These are phyloP conservation scores for Haplochromis vanheusdeni DNA, from an alignment of 2,113 vertebrate genomes.

Conservation along the genomic window DNA sequence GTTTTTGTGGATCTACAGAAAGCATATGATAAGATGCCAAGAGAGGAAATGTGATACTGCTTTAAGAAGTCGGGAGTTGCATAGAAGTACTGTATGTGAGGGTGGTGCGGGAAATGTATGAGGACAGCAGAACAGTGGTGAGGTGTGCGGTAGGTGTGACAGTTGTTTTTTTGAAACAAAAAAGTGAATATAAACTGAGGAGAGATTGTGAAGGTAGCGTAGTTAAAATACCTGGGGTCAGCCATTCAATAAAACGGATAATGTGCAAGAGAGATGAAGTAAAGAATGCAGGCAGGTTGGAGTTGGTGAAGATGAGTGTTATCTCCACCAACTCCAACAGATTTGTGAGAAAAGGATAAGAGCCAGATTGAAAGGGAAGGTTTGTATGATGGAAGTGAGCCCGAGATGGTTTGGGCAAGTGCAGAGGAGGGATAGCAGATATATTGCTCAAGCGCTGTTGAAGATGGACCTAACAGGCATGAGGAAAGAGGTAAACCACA, in stretches of 20 bases:
- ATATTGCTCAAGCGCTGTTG: accelerated
- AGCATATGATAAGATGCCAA: not conserved
- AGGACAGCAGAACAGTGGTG: not conserved
- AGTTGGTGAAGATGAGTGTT: not conserved
- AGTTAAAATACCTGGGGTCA: not conserved
- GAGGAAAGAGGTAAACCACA: not conserved
- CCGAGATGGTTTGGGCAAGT: not conserved
- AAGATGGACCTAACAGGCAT: not conserved
- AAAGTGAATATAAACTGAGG: not conserved
- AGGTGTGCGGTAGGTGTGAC: not conserved
- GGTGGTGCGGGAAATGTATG: not conserved
- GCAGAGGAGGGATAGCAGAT: not conserved
- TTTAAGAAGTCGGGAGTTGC: accelerated
- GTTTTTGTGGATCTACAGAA: not conserved
- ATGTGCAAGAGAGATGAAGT: not conserved
- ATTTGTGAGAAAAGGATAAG: not conserved
- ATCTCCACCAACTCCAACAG: not conserved
- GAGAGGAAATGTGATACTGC: not conserved
- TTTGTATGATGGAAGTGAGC: not conserved
- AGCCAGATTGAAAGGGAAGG: not conserved
- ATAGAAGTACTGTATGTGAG: not conserved
- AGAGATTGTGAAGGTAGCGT: not conserved
- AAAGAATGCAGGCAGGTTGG: not conserved
- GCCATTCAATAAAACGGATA: accelerated
- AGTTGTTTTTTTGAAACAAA: not conserved